Conservation (phyloP, 2,888 invertebrate genomes). For the Nomada goodeniana region DNA sequence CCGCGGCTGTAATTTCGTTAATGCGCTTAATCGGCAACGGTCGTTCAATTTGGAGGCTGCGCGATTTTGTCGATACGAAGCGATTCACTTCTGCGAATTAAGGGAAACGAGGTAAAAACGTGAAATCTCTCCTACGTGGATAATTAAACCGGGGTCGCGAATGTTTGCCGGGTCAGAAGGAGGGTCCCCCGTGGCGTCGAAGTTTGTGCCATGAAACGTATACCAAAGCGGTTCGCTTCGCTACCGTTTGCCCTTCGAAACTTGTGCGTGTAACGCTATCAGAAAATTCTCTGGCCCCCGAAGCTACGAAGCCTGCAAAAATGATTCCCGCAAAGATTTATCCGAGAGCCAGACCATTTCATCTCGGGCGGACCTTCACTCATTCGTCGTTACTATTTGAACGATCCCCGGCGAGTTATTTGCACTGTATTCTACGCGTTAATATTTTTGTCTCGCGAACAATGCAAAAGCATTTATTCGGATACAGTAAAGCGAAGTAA, state of each 20-base stretch:
- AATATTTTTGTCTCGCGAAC: too few relatives aligned
- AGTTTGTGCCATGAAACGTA: conserved; percentile 41
- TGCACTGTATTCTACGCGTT: neutral
- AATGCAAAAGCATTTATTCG: too few relatives aligned
- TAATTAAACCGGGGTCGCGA: conserved; percentile 34
- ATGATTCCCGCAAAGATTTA: neutral
- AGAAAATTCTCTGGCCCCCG: neutral
- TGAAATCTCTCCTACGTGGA: conserved; percentile 23
- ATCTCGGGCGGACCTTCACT: neutral
- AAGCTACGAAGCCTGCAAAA: neutral
- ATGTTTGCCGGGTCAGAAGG: conserved; percentile 39
- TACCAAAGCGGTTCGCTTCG: conserved; percentile 31
- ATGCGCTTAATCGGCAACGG: too few relatives aligned
- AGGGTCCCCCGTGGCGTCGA: conserved; percentile 24
- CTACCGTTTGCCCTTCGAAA: conserved; percentile 25
- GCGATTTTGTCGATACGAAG: too few relatives aligned
- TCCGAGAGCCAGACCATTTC: neutral
- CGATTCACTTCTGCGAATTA: neutral
- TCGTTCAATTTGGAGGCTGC: too few relatives aligned
- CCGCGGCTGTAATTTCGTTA: too few relatives aligned
- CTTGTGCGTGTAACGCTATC: neutral
- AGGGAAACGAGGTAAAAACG: neutral
- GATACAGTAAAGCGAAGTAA: too few relatives aligned
- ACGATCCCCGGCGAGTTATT: neutral
- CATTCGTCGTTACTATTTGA: neutral